Evolutionary conservation across 2,797 vertebrate species (phyloP), one percentile per base, ranked within the genome.

Genomic region (Cirrhinus mrigala): DNA sequence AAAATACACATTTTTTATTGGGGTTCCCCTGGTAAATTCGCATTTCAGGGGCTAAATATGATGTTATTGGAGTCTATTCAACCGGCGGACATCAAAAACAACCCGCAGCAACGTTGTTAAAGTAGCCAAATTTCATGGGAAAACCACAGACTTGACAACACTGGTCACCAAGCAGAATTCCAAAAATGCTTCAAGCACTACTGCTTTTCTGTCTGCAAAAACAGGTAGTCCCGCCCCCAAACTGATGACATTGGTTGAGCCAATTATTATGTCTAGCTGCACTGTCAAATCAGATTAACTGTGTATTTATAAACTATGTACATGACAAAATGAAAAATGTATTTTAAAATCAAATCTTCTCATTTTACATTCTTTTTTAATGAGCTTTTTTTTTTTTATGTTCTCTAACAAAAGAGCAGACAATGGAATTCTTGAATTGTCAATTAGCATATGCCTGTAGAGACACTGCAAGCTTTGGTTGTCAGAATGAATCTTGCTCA

Each of bases 301-400:
- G 24, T 20, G 5, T 54, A 33, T 90, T 89, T 92, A 91, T 91
- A 18, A 76, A 71, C 81, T 29, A 56, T 48, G 14, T 48, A 50
- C 44, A 27, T 44, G 46, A 50, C n/a, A 88, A 85, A 79, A 22
- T 14, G 5, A 71, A 48, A 24, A 0, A 66, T 33, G 7, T 37
- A 29, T 29, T 69, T n/a, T 58, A 40, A 58, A 58, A 60, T 9
- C 12, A 54, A 14, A 15, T 15, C 7, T 12, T 27, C 24, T 62
- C 1, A 27, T 24, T 62, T 60, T 60, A 24, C 10, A 60, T 24
- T 62, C 5, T 60, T 29, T 60, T 62, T 2, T 20, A 16, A 24
- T 58, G 0, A 60, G 24, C 4, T 4, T 27, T 15, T 12, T 24
- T 12, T 64, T 64, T 29, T 16, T 16, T 5, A 29, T 64, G 62